Base-by-base conservation (phyloP, 23 tunicate species). In the Halocynthia aurantium region DNA sequence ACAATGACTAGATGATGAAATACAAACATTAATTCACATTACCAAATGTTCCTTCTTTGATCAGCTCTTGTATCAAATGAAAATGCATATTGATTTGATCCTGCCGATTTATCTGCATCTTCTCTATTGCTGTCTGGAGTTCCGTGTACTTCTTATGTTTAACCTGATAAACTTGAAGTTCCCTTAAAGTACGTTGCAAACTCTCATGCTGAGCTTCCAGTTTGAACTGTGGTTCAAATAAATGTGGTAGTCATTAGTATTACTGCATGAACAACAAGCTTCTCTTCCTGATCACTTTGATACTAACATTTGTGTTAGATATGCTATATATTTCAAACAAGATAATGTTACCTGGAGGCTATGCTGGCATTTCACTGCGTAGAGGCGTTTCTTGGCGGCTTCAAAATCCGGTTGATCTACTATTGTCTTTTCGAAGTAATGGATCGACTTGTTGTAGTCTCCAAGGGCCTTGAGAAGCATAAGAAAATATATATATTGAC, bases 341-440 rank as follows among this genome's bases (percentile, higher is more conserved):
- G 44, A 31, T 31, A 31, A 31, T 31, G 44, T 31, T n/a, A 92
- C 98, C 84, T 92, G 92, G 9, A 92, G 67, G 71, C 86, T 92
- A 11, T 87, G 55, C 61, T 94, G 88, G 55, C 99, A 94, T 70
- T 74, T 81, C 10, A 94, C 99, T 49, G 95, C 99, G 52, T 94
- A 81, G 8, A 88, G 78, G 50, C 88, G 63, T 22, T 75, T 52
- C 8, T 66, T 62, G 15, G 96, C 90, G 7, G 94, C 81, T 56
- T 88, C 76, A 60, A 94, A 94, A 20, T 84, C 87, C 10, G 80
- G 67, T 63, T 94, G 87, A 6, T 74, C 74, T 67, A 77, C 72
- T 62, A 94, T 65, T 5, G 91, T 84, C 67, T 82, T 57, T 60
- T 85, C 85, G 67, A 81, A 94, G 52, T 84, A 85, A 44, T 81